phyloP scores from a whole-genome alignment of 2,888 invertebrate genomes.

The Melipona beecheii region DNA sequence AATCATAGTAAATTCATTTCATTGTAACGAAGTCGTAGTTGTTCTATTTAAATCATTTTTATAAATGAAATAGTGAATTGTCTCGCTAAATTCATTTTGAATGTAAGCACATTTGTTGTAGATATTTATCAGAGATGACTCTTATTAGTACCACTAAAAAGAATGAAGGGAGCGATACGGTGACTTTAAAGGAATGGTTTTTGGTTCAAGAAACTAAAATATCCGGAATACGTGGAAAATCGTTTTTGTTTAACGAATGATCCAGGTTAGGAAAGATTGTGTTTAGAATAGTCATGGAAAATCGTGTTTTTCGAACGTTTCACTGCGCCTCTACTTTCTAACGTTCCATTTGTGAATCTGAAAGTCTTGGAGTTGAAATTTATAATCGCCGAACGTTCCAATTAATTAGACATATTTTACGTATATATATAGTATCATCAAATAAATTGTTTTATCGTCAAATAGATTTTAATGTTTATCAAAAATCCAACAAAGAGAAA shows the following conservation, averaged over 20 bases:
- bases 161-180: neutral
- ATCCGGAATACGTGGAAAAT: neutral
- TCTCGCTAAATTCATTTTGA: no score
- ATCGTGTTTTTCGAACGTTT: neutral
- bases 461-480: neutral
- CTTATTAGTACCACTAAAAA: neutral
- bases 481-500: neutral
- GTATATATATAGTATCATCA: no score
- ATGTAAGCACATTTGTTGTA: neutral
- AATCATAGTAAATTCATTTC: no score
- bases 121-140: neutral
- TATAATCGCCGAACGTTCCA: neutral
- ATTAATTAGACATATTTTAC: neutral
- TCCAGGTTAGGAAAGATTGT: neutral
- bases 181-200: neutral
- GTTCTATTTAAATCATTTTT: no score
- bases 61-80: no score
- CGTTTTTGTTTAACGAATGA: neutral
- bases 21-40: no score
- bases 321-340: slow-evolving; percentile 4
- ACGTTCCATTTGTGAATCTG: neutral
- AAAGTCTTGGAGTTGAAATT: neutral
- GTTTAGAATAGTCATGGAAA: neutral
- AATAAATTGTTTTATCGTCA: neutral
- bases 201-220: neutral